A percentile compares a stretch with the other conserved stretches of the same genome.
Conservation (phyloP, 2,113 vertebrate genomes). For the Pachycephala philippinensis region DNA sequence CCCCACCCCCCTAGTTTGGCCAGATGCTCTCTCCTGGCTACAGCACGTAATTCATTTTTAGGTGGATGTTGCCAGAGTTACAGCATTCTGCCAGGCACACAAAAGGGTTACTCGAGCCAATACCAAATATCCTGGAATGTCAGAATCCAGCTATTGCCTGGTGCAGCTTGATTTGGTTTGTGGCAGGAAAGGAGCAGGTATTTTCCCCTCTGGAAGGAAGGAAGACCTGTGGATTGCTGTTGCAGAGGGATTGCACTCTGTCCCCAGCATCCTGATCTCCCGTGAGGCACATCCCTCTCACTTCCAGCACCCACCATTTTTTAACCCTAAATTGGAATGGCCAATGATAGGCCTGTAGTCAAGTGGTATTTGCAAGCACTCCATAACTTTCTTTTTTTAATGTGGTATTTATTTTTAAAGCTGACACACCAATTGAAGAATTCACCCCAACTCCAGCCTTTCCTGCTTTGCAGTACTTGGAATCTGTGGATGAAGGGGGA, state of each 20-base stretch:
- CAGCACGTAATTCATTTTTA: not conserved
- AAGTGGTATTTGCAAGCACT: constrained; percentile 18
- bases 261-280: not conserved
- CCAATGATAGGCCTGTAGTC: not conserved
- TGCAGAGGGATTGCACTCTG: not conserved
- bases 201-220: not conserved
- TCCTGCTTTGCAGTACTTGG: constrained; percentile 97
- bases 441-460: constrained; percentile 97
- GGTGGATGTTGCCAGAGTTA: not conserved
- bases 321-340: not conserved
- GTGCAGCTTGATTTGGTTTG: not conserved
- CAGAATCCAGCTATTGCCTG: not conserved
- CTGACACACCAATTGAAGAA: constrained; percentile 97
- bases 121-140: not conserved
- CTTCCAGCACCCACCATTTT: constrained; percentile 9
- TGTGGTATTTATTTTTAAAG: constrained; percentile 71
- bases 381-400: constrained; percentile 34
- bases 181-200: not conserved
- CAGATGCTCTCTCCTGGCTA: not conserved
- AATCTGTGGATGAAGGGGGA: constrained; percentile 97
- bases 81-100: not conserved
- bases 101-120: not conserved
- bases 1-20: not conserved
- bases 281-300: not conserved
- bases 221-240: not conserved